phyloP scores from a whole-genome alignment of 2,888 invertebrate species.

The Lasioglossum marginatum region DNA sequence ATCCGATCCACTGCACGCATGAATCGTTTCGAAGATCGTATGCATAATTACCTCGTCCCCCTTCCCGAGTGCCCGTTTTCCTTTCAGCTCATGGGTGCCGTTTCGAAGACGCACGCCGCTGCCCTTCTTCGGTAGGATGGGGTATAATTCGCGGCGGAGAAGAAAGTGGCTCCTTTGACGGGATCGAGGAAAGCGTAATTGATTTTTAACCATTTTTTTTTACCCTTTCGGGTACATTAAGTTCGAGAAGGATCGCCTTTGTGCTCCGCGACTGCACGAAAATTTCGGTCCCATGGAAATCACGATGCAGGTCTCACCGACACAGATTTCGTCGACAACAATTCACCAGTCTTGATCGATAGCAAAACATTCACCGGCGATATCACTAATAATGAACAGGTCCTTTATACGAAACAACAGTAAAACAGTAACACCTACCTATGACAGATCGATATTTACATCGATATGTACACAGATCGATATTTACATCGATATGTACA shows the following conservation, averaged over 20 bases:
- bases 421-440: too few relatives aligned
- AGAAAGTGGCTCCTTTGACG: conserved; percentile 16
- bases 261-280: neutral
- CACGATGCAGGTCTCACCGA: neutral
- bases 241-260: neutral
- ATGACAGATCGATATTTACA: too few relatives aligned
- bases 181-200: neutral
- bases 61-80: conserved; percentile 25
- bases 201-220: conserved; percentile 13
- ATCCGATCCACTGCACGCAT: conserved; percentile 68
- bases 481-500: too few relatives aligned
- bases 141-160: conserved; percentile 18
- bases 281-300: neutral
- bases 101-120: conserved; percentile 10
- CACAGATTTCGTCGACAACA: neutral
- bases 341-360: neutral
- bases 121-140: neutral
- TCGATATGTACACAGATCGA: too few relatives aligned
- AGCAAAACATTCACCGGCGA: too few relatives aligned
- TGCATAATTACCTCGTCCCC: conserved; percentile 65
- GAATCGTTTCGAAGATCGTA: conserved; percentile 70
- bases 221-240: neutral
- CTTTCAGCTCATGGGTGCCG: conserved; percentile 35
- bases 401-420: too few relatives aligned
- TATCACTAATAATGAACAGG: too few relatives aligned